Base-by-base conservation (phyloP, 2,797 vertebrate genomes). In the Tinamus major region DNA sequence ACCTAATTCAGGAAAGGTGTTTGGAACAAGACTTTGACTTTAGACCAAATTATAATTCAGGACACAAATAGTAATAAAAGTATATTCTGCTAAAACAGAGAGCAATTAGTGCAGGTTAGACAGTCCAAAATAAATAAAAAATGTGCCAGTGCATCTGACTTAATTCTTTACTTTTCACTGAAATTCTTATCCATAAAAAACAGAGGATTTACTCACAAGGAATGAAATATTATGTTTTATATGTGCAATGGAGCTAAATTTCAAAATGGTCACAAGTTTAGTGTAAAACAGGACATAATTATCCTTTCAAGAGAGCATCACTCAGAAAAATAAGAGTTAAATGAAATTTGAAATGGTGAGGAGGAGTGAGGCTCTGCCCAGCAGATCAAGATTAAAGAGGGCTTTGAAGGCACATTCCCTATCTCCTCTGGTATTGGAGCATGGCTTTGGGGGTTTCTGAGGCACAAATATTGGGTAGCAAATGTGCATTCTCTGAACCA, bases 1-100 rank as follows among this genome's bases (percentile, higher is more conserved):
- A 98, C 98, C 98, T 97, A 98, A 98, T 96, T 94, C 84, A 85
- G 79, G 64, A 74, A 76, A 80, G 74, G 79, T 69, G 26, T 13
- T 55, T 55, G 92, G 92, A 91, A 91, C 72, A 86, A 91, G 93
- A 63, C 56, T 91, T 85, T 86, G 89, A 85, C 53, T 48, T 76
- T 89, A 69, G 51, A 58, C 12, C 62, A 31, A n/a, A 31, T 26
- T 41, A 35, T 86, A 78, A 85, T 65, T 44, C 23, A 51, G 56
- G 41, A 29, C 76, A 12, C 79, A 86, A 88, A 82, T 29, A 70
- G 11, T 19, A 20, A 24, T 44, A 18, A 56, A 80, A 92, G 1
- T 13, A 26, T 16, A 27, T 48, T 62, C 8, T 58, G 29, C n/a
- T 91, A 11, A 67, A 63, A 26, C 8, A 44, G 15, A 41, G 35